Evolutionary conservation across 2,113 vertebrate species (phyloP).

Genomic region (Aix galericulata): DNA sequence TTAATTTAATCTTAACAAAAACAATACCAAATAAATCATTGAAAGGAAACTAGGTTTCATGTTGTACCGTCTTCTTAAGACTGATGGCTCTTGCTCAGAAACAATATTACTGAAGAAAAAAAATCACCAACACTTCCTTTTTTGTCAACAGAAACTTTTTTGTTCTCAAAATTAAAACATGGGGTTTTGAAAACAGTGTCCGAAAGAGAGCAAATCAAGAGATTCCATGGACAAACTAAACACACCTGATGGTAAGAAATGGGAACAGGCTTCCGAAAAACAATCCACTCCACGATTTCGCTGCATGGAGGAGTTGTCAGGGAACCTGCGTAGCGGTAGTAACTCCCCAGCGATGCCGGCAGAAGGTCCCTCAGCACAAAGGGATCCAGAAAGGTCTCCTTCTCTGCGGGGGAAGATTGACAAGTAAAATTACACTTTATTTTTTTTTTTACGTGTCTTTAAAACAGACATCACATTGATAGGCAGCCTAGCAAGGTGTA

Average conservation of each 20-base stretch:
- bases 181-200: accelerated
- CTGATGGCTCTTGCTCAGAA: conserved; percentile 64
- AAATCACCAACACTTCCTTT: conserved; percentile 44
- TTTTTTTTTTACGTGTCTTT: not conserved
- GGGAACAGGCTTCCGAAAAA: conserved; percentile 90
- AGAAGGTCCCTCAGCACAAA: conserved; percentile 92
- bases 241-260: conserved; percentile 94
- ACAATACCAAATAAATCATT: conserved; percentile 63
- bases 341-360: conserved; percentile 88
- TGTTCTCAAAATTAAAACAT: not conserved
- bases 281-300: conserved; percentile 95
- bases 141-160: conserved; percentile 46
- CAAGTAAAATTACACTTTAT: conserved; percentile 37
- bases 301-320: conserved; percentile 96
- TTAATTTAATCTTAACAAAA: conserved; percentile 70
- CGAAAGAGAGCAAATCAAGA: not conserved
- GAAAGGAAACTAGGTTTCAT: conserved; percentile 64
- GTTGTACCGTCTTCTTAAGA: conserved; percentile 50
- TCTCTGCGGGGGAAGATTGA: conserved; percentile 81
- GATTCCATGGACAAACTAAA: not conserved
- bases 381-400: conserved; percentile 96
- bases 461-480: conserved; percentile 28
- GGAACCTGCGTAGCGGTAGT: conserved; percentile 94
- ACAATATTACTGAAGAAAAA: conserved; percentile 29
- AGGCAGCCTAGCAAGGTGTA: conserved; percentile 54